Evolutionary conservation across 2,797 vertebrate species (phyloP).

Genomic region (Trematomus bernacchii): DNA sequence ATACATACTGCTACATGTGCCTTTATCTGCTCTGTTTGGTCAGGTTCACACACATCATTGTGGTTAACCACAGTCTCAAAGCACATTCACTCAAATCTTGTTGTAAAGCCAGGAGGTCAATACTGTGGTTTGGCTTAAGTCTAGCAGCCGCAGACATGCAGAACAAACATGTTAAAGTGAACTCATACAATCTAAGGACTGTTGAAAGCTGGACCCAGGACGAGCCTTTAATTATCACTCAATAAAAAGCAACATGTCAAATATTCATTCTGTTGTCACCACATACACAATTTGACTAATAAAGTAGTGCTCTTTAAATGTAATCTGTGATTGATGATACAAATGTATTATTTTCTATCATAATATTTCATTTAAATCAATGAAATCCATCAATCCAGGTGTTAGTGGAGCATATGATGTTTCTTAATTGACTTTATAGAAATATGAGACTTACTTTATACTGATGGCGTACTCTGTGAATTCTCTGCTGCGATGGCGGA

Average conservation of each 20-base stretch:
- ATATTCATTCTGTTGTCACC: not conserved
- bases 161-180: not conserved
- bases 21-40: constrained; percentile 12
- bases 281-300: too few species aligned
- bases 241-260: not conserved
- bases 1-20: not conserved
- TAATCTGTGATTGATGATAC: too few species aligned
- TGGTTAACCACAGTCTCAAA: constrained; percentile 54
- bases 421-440: not conserved
- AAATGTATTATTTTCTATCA: not conserved
- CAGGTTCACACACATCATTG: constrained; percentile 25
- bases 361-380: not conserved
- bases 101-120: constrained; percentile 40
- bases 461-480: constrained; percentile 97
- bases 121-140: constrained; percentile 49
- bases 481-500: constrained; percentile 95
- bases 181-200: not conserved
- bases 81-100: constrained; percentile 13
- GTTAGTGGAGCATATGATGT: not conserved
- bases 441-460: constrained; percentile 92
- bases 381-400: not conserved
- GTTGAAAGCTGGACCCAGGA: not conserved
- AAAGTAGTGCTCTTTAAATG: too few species aligned
- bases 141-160: not conserved
- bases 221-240: too few species aligned